Evolutionary conservation across 2,797 vertebrate genomes (phyloP), one percentile per base, ranked within the genome.

Genomic region (Sternarchorhynchus goeldii): DNA sequence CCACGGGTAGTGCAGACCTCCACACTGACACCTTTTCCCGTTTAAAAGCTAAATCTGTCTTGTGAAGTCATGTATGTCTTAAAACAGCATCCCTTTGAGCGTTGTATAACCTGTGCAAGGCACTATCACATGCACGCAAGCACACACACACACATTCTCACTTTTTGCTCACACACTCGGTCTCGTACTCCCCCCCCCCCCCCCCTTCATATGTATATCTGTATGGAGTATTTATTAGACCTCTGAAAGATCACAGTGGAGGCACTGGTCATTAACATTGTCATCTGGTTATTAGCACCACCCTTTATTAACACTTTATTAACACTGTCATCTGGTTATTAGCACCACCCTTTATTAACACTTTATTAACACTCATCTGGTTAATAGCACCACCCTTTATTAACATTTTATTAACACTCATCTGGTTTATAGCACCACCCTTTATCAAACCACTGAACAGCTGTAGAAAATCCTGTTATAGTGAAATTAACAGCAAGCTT

Each of bases 31-130:
- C 88, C 86, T 89, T 83, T 78, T 79, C 73, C 81, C 88, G 89
- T 89, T 91, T 92, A 93, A 92, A 91, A 90, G 91, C 90, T 82
- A 89, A 90, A 93, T 93, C 89, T 91, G 87, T 93, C 92, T 92
- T 93, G 90, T 93, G 90, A 92, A 93, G 91, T 93, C 91, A 93
- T 91, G 84, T 81, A 66, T 75, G 78, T 75, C 53, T 81, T 72
- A 66, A 77, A 82, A 84, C 53, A 79, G 80, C 75, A 56, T 80
- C 69, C 70, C 14, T 34, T 34, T 41, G 65, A 82, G 83, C 59
- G 57, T 71, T 87, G 82, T 79, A 85, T 84, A 84, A 80, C 81
- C 80, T 31, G 31, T 63, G n/a, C 53, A 55, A 32, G 6, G 45
- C 83, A 21, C 69, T 81, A 73, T 78, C 62, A 32, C 74, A 71